phyloP scores from a whole-genome alignment of 1,140 invertebrate species.

The Glomeris maerens region DNA sequence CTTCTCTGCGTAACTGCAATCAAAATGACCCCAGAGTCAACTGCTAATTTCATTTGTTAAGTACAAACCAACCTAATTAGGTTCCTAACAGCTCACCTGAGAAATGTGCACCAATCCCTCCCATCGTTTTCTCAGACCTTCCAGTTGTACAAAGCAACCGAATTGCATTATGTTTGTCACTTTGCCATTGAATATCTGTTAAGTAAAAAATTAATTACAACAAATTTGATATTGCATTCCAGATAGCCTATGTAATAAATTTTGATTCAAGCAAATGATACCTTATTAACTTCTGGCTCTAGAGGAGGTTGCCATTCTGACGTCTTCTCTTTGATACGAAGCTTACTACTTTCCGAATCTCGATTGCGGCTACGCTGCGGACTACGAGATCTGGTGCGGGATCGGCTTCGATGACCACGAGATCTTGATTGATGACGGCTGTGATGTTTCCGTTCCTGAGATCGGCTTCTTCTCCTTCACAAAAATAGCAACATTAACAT shows the following conservation, averaged over 20 bases:
- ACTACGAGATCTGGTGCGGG: constrained; percentile 1
- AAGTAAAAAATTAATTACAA: too few species aligned
- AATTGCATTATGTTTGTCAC: constrained; percentile 92
- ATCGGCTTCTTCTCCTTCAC: too few species aligned
- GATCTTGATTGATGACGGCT: background rate
- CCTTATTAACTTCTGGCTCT: constrained; percentile 38
- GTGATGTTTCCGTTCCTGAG: background rate
- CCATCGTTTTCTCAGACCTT: constrained; percentile 67
- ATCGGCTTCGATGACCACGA: constrained; percentile 19
- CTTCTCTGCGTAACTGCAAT: constrained; percentile 60
- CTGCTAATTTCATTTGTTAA: too few species aligned
- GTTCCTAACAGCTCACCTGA: constrained; percentile 37
- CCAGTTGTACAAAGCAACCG: constrained; percentile 94
- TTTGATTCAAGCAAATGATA: too few species aligned
- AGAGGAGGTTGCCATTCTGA: constrained; percentile 35
- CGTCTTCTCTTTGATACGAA: constrained; percentile 20
- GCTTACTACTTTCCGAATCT: constrained; percentile 16
- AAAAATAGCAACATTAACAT: too few species aligned
- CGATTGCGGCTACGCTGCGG: constrained; percentile 12
- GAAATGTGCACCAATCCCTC: constrained; percentile 98
- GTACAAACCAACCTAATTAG: background rate
- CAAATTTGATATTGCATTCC: too few species aligned
- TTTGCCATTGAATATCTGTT: constrained; percentile 44
- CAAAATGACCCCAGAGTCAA: too few species aligned
- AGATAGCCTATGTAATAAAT: too few species aligned